A percentile compares a stretch with the other conserved stretches of the same genome.
Conservation (phyloP, 2,888 invertebrate species). For the Laspeyria flexula region DNA sequence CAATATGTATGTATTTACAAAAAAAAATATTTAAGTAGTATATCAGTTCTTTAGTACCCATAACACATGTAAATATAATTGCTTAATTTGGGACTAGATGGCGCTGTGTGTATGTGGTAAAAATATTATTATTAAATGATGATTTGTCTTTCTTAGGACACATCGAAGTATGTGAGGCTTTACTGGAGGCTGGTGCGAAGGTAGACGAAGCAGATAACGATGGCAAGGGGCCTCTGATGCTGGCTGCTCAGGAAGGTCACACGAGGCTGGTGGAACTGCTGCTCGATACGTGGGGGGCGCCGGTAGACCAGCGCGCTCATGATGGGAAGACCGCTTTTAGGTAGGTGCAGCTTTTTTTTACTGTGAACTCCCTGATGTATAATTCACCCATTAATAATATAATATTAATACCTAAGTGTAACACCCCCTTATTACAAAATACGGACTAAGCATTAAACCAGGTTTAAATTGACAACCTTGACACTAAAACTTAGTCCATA, state of each 20-base stretch:
- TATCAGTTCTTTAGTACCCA: too few relatives aligned
- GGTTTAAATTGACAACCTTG: too few relatives aligned
- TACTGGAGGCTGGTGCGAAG: constrained; percentile 95
- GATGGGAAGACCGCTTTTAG: constrained; percentile 96
- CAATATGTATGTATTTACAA: too few relatives aligned
- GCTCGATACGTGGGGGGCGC: constrained; percentile 91
- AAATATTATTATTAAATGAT: neutral
- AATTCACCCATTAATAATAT: too few relatives aligned
- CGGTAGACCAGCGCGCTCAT: constrained; percentile 94
- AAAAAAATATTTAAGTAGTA: too few relatives aligned
- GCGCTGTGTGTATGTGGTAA: neutral
- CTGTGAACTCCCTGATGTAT: too few relatives aligned
- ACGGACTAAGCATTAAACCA: too few relatives aligned
- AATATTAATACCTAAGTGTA: too few relatives aligned
- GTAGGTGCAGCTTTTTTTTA: constrained; percentile 57
- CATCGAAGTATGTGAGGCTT: constrained; percentile 91
- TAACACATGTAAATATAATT: too few relatives aligned
- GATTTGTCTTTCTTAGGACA: constrained; percentile 85
- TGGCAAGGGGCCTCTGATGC: constrained; percentile 94
- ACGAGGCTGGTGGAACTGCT: constrained; percentile 86
- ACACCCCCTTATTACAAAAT: too few relatives aligned
- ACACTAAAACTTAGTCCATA: too few relatives aligned
- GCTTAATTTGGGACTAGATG: too few relatives aligned
- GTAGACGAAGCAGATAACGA: constrained; percentile 96
- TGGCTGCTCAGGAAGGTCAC: constrained; percentile 96